A percentile compares a stretch with the other conserved stretches of the same genome.
These are phyloP conservation scores for Echinometra lucunter DNA, from an alignment of 53 echinoderm and acorn worm species.

Conservation along the genomic window DNA sequence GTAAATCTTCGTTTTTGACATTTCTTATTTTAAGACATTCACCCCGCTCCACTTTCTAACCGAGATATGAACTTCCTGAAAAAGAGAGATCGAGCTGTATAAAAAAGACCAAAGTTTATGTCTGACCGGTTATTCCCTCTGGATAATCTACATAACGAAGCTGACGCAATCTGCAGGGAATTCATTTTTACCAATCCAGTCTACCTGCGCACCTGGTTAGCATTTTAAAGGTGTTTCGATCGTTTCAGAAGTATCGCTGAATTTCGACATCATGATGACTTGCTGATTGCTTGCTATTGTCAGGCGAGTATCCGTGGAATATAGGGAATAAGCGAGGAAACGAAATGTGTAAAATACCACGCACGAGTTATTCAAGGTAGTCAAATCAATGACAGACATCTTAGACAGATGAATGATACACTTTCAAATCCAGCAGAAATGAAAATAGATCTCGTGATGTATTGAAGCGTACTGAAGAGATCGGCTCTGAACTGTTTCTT, in stretches of 20 bases:
- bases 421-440: too few relatives aligned
- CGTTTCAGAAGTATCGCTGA: neutral
- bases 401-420: neutral
- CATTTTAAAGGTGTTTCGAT: neutral
- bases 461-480: too few relatives aligned
- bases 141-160: neutral
- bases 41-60: slow-evolving; percentile 22
- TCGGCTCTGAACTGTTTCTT: too few relatives aligned
- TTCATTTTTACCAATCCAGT: neutral
- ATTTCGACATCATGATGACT: neutral
- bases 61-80: slow-evolving; percentile 31
- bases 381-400: neutral
- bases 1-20: neutral
- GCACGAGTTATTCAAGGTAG: neutral
- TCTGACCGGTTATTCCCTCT: slow-evolving; percentile 27
- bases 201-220: neutral
- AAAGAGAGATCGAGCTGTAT: neutral
- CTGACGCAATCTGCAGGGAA: neutral
- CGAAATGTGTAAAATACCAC: neutral
- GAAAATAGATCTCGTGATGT: too few relatives aligned
- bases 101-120: neutral
- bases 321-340: neutral
- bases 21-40: neutral
- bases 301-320: neutral
- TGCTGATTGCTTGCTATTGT: neutral